phyloP scores from a whole-genome alignment of 2,797 vertebrate species.

The Naso thynnoides region DNA sequence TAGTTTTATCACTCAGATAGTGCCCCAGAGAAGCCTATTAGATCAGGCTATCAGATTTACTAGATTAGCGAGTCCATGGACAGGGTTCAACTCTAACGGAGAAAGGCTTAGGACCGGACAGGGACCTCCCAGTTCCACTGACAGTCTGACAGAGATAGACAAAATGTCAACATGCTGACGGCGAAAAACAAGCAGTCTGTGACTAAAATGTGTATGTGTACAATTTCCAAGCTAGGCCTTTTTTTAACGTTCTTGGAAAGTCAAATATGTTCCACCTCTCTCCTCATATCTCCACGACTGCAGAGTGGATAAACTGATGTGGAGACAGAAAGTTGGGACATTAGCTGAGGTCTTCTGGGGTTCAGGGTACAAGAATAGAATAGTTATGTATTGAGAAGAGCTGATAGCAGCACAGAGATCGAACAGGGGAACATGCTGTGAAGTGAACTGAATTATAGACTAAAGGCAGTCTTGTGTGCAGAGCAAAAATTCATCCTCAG shows the following conservation, averaged over 20 bases:
- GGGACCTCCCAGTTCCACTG: slow-evolving; percentile 42
- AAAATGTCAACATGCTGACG: slow-evolving; percentile 44
- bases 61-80: slow-evolving; percentile 68
- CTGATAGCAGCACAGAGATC: slow-evolving; percentile 50
- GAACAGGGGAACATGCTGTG: slow-evolving; percentile 9
- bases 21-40: slow-evolving; percentile 64
- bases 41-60: slow-evolving; percentile 68
- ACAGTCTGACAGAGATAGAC: slow-evolving; percentile 46
- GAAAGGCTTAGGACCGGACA: slow-evolving; percentile 39
- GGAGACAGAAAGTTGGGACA: slow-evolving; percentile 39
- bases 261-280: not conserved
- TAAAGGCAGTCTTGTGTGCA: slow-evolving; percentile 10
- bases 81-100: slow-evolving; percentile 55
- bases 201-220: slow-evolving; percentile 1
- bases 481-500: slow-evolving; percentile 6
- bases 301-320: slow-evolving; percentile 11
- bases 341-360: slow-evolving; percentile 56
- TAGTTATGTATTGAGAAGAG: slow-evolving; percentile 25
- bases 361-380: slow-evolving; percentile 37
- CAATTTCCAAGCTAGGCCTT: not conserved
- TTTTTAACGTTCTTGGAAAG: not conserved
- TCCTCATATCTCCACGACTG: not conserved
- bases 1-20: slow-evolving; percentile 43
- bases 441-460: not conserved
- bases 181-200: not conserved